Evolutionary conservation across 92 coral and sea anemone genomes (phyloP).

Genomic region (Diadumene lineata): DNA sequence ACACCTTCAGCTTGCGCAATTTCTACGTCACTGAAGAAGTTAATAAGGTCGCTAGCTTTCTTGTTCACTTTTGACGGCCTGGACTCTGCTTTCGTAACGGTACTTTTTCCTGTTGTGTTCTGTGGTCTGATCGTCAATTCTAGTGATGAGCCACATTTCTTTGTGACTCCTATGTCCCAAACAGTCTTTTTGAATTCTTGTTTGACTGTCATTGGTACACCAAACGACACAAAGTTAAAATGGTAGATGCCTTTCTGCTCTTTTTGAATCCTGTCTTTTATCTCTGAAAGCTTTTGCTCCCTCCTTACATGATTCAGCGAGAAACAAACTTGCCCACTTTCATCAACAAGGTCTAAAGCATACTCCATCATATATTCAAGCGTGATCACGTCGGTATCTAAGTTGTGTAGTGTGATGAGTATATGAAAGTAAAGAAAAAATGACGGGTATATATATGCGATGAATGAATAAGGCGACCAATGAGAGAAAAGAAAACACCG

Average conservation of each 20-base stretch:
- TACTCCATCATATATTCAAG: too few species aligned
- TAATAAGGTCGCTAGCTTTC: background rate
- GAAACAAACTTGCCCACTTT: background rate
- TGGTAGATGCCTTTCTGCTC: background rate
- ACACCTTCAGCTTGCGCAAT: conserved; percentile 1
- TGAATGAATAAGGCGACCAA: too few species aligned
- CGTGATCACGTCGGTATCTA: too few species aligned
- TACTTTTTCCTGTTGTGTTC: background rate
- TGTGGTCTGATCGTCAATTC: too few species aligned
- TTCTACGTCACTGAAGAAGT: background rate
- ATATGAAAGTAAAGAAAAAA: too few species aligned
- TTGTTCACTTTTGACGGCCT: background rate
- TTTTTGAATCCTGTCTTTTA: background rate
- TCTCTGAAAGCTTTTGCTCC: background rate
- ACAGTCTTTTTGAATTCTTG: background rate
- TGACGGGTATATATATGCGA: too few species aligned
- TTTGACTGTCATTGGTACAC: background rate
- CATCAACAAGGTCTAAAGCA: background rate
- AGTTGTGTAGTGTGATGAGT: too few species aligned
- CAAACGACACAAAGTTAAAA: background rate
- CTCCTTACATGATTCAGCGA: background rate
- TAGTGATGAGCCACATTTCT: too few species aligned
- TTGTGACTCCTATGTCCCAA: background rate
- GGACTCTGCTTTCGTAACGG: background rate
- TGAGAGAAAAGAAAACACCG: too few species aligned